Conservation (phyloP, 2,797 vertebrate genomes). For the Neopelma chrysocephalum region DNA sequence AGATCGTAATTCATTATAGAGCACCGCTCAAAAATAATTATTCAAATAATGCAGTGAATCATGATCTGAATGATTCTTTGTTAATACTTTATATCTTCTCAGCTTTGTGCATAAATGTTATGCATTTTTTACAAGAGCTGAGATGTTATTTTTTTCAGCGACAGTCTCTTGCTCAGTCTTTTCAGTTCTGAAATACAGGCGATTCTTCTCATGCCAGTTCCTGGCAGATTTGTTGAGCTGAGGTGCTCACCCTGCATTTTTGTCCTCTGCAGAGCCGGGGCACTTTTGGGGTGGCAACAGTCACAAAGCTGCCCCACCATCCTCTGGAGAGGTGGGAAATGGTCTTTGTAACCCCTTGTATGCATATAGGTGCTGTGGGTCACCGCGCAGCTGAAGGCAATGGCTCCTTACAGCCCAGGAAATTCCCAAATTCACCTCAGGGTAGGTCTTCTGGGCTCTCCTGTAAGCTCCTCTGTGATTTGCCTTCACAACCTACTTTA, state of each 20-base stretch:
- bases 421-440: neutral
- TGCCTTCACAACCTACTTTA: neutral
- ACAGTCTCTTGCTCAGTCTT: neutral
- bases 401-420: fast-evolving
- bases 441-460: neutral
- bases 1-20: neutral
- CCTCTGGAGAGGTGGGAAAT: neutral
- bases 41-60: neutral
- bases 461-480: neutral
- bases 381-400: fast-evolving
- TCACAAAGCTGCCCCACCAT: neutral
- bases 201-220: neutral
- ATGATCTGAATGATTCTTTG: neutral
- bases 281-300: neutral
- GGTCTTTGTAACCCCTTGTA: neutral
- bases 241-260: neutral
- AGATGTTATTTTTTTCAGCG: neutral
- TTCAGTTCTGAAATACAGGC: neutral
- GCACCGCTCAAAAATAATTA: neutral
- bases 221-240: neutral
- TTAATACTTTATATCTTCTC: neutral
- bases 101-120: neutral
- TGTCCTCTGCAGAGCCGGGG: neutral
- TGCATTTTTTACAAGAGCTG: neutral
- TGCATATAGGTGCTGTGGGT: fast-evolving